Evolutionary conservation across 2,888 invertebrate species (phyloP).

Genomic region (Pyrrhosoma nymphula): DNA sequence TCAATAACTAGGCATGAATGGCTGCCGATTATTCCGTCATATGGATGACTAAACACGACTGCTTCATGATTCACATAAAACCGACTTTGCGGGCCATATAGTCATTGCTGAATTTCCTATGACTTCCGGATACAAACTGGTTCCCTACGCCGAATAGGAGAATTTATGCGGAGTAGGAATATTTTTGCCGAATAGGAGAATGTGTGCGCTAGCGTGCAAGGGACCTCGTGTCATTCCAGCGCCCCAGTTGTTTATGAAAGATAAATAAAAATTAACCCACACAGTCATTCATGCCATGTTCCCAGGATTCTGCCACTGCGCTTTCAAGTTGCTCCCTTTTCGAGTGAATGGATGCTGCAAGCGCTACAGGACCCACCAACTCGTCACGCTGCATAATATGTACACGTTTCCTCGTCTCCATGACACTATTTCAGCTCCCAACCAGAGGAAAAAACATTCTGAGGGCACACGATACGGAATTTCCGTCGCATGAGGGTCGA

Average conservation of each 20-base stretch:
- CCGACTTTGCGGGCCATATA: neutral
- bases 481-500: neutral
- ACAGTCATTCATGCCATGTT: neutral
- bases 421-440: neutral
- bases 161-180: neutral
- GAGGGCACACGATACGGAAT: neutral
- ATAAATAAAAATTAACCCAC: neutral
- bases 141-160: neutral
- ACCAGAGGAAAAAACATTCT: neutral
- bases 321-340: neutral
- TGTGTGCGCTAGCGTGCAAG: neutral
- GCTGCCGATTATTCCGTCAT: neutral
- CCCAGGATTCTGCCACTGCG: neutral
- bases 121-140: neutral
- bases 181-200: too few relatives aligned
- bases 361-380: neutral
- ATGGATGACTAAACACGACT: neutral
- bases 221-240: neutral
- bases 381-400: neutral
- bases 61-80: neutral
- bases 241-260: neutral
- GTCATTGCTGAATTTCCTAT: neutral
- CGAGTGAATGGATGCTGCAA: neutral
- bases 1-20: too few relatives aligned
- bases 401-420: neutral